Evolutionary conservation across 92 coral and sea anemone species (phyloP).

Genomic region (Epizoanthus stellaris): DNA sequence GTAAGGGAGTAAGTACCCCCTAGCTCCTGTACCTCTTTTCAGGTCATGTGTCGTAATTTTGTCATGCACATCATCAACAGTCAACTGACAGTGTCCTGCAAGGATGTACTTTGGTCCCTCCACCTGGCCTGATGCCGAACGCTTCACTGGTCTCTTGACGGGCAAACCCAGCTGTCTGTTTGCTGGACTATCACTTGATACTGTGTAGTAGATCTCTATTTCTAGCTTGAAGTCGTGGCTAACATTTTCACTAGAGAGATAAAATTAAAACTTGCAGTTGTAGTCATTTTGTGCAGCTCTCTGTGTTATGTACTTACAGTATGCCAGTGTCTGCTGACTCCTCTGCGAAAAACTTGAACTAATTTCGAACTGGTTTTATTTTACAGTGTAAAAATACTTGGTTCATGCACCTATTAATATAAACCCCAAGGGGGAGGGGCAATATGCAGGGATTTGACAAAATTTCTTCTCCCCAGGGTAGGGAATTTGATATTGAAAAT

Average conservation of each 20-base stretch:
- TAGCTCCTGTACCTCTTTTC: conserved; percentile 71
- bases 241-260: conserved; percentile 82
- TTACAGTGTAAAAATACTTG: no score
- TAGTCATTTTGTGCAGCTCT: no score
- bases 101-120: conserved; percentile 88
- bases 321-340: no score
- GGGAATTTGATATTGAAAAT: no score
- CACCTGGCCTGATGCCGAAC: conserved; percentile 67
- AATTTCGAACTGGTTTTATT: no score
- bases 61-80: conserved; percentile 88
- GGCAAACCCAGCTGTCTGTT: conserved; percentile 68
- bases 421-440: no score
- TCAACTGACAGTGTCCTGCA: conserved; percentile 94
- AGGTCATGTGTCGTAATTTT: conserved; percentile 90
- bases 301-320: no score
- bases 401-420: no score
- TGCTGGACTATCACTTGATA: conserved; percentile 88
- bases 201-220: conserved; percentile 96
- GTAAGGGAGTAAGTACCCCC: neutral
- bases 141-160: conserved; percentile 71
- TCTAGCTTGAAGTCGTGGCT: conserved; percentile 95
- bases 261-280: neutral
- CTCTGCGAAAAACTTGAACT: no score
- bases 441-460: no score
- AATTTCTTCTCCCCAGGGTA: no score